phyloP scores from a whole-genome alignment of 2,113 vertebrate species.

The Neofelis nebulosa region DNA sequence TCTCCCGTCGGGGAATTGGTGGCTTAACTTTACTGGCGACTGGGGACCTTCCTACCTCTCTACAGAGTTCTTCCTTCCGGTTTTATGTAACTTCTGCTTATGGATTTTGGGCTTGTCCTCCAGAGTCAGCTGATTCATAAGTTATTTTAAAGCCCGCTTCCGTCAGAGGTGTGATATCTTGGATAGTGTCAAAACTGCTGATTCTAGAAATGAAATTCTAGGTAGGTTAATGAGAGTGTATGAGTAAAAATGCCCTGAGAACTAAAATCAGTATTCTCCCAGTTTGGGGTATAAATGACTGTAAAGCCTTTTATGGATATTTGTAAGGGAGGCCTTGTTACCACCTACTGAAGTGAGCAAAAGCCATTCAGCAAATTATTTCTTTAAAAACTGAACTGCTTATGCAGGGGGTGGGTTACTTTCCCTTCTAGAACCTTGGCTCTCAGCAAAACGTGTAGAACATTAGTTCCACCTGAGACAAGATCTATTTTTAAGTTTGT shows the following conservation, averaged over 20 bases:
- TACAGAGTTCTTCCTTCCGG: neutral
- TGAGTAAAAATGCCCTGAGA: neutral
- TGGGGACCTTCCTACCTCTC: neutral
- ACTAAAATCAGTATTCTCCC: neutral
- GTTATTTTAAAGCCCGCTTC: neutral
- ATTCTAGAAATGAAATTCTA: conserved; percentile 6
- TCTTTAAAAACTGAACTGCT: neutral
- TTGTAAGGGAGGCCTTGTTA: neutral
- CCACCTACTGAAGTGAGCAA: neutral
- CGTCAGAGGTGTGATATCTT: neutral
- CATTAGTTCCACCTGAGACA: neutral
- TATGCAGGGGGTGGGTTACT: neutral
- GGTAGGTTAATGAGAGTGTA: neutral
- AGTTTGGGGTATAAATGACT: neutral
- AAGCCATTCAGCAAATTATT: neutral
- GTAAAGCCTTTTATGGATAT: neutral
- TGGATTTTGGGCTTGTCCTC: neutral
- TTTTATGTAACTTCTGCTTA: neutral
- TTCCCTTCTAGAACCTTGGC: neutral
- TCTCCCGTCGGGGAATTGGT: neutral
- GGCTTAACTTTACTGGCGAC: neutral
- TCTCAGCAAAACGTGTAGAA: neutral
- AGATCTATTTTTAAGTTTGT: conserved; percentile 4
- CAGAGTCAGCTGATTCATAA: neutral
- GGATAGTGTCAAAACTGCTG: neutral